Conservation (phyloP, 2,797 vertebrate genomes). For the Leucoraja ocellata region DNA sequence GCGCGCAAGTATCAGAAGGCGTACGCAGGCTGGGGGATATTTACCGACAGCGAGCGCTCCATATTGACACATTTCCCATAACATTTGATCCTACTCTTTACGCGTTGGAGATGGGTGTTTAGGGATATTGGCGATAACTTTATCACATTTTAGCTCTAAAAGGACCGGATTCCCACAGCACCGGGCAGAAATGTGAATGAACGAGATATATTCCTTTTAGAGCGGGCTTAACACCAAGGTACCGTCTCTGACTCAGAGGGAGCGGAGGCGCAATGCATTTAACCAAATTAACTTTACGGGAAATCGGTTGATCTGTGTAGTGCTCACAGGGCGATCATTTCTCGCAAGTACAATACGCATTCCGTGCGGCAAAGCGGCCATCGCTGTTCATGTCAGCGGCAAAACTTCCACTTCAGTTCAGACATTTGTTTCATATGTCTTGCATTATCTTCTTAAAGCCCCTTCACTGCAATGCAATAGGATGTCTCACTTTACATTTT, state of each 20-base stretch:
- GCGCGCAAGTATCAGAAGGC: slow-evolving; percentile 53
- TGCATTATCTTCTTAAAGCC: not conserved
- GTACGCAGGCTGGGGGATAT: slow-evolving; percentile 45
- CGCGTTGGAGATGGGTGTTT: too few species aligned
- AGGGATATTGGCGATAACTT: not conserved
- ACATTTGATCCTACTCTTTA: slow-evolving; percentile 41
- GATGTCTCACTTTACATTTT: not conserved
- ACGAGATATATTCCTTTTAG: not conserved
- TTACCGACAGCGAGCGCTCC: slow-evolving; percentile 49
- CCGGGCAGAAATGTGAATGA: not conserved
- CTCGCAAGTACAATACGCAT: not conserved
- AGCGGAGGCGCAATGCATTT: not conserved
- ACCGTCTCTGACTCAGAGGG: not conserved
- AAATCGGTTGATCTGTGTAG: not conserved
- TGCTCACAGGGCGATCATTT: not conserved
- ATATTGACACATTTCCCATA: slow-evolving; percentile 46
- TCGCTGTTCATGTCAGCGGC: not conserved
- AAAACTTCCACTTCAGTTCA: not conserved
- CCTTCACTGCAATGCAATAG: not conserved
- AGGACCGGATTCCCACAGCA: not conserved
- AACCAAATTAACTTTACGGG: slow-evolving; percentile 14
- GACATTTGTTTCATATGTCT: too few species aligned
- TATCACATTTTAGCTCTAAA: not conserved
- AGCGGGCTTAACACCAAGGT: not conserved
- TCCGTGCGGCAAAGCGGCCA: not conserved